phyloP scores from a whole-genome alignment of 2,113 vertebrate genomes.

The Sus scrofa region T2T-Sscrofa CM000820.6:5992001-5992500 shows the following conservation, averaged over 20 bases:
- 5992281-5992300: background rate
- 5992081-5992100: background rate
- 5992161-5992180: background rate
- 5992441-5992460: background rate
- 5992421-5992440: background rate
- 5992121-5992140: background rate
- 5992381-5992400: background rate
- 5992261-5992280: background rate
- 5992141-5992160: background rate
- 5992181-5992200: background rate
- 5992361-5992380: background rate
- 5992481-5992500: background rate
- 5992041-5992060: background rate
- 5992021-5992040: background rate
- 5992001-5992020: background rate
- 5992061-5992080: background rate
- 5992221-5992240: background rate
- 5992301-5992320: background rate
- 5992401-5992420: background rate
- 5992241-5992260: background rate
- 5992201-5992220: background rate
- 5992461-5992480: background rate
- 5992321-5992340: background rate
- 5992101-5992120: background rate
- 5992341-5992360: background rate